A percentile compares a stretch with the other conserved stretches of the same genome.
Conservation (phyloP, 2,797 vertebrate species). For the Periparus ater region DNA sequence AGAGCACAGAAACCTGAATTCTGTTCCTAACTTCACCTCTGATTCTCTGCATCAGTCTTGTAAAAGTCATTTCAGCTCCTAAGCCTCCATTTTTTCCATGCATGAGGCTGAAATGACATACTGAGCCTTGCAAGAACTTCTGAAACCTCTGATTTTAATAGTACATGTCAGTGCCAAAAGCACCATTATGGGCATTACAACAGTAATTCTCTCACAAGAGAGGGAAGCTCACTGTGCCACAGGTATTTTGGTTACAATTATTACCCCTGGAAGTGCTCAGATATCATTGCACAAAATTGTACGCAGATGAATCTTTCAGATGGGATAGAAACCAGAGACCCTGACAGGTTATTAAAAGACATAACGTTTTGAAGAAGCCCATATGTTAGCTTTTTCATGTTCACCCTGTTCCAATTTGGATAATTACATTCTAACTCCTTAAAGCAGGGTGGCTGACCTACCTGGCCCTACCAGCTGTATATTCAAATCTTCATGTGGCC, state of each 20-base stretch:
- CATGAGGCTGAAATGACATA: background rate
- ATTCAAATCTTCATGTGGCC: background rate
- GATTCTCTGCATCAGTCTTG: background rate
- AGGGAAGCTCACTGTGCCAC: background rate
- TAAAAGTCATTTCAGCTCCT: background rate
- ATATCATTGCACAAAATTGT: slow-evolving; percentile 27
- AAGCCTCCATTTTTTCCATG: background rate
- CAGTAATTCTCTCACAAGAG: background rate
- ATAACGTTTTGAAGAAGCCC: background rate
- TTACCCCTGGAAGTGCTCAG: background rate
- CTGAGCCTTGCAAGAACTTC: background rate
- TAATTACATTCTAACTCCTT: slow-evolving; percentile 29
- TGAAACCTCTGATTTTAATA: slow-evolving; percentile 4
- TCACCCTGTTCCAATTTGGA: slow-evolving; percentile 39
- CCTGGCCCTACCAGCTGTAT: slow-evolving; percentile 23
- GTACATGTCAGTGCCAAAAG: background rate
- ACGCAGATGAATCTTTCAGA: slow-evolving; percentile 36
- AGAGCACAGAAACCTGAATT: background rate
- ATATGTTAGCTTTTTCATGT: slow-evolving; percentile 20
- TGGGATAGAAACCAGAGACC: slow-evolving; percentile 35
- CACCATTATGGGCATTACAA: background rate
- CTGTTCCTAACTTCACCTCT: background rate
- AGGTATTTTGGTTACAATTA: background rate
- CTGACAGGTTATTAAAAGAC: slow-evolving; percentile 34
- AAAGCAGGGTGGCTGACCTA: slow-evolving; percentile 30